Percentiles rank a stretch among this genome's conserved stretches.
Evolutionary conservation across 2,113 vertebrate genomes (phyloP).

Genomic region (Atrichornis clamosus): DNA sequence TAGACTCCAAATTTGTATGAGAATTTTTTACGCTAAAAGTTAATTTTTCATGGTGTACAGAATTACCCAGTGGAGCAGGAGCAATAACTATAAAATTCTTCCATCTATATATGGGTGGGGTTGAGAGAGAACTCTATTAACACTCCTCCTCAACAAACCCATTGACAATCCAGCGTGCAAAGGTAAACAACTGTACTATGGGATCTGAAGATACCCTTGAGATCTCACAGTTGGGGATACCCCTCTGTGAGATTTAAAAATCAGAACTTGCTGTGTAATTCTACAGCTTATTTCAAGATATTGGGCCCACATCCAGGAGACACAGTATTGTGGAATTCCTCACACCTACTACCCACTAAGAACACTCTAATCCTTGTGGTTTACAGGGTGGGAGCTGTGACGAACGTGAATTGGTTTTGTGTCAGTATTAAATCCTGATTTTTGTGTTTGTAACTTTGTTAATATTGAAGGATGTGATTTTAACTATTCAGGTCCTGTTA

Average conservation of each 20-base stretch:
- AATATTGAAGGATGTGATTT: neutral
- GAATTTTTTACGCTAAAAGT: neutral
- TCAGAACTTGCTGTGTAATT: neutral
- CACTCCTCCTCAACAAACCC: neutral
- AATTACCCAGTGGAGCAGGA: neutral
- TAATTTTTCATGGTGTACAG: neutral
- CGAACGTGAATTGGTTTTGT: neutral
- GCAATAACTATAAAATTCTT: neutral
- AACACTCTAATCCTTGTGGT: neutral
- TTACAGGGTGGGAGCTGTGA: neutral
- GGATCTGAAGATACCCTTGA: neutral
- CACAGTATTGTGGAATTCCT: neutral
- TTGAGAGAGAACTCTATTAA: neutral
- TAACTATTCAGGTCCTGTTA: neutral
- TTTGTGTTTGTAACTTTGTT: neutral
- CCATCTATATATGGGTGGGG: neutral
- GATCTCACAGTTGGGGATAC: neutral
- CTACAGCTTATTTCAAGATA: neutral
- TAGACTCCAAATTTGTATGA: neutral
- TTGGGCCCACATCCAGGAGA: neutral
- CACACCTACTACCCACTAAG: neutral
- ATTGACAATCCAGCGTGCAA: neutral
- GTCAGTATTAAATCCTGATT: neutral
- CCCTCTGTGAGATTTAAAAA: neutral
- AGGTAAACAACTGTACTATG: neutral